These are phyloP conservation scores for Cepphus grylle DNA, from an alignment of 2,113 vertebrate species.

Conservation along the genomic window DNA sequence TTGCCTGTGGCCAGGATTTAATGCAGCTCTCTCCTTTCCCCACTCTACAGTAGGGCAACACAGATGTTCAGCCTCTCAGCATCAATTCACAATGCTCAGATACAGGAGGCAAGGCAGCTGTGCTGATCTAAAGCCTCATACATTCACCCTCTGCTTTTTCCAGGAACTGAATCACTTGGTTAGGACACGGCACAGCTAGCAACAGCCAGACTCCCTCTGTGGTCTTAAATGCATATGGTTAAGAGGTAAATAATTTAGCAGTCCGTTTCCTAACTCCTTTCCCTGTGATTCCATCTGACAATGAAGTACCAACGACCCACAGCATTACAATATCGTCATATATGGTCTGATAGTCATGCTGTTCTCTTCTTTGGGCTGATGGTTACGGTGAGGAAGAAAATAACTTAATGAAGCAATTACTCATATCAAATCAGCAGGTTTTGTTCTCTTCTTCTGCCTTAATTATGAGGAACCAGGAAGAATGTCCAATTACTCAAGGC, in stretches of 20 bases:
- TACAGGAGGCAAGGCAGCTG: not conserved
- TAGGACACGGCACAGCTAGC: not conserved
- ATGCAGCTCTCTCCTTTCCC: not conserved
- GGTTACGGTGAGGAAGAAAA: not conserved
- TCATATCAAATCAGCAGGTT: conserved; percentile 25
- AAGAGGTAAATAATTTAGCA: not conserved
- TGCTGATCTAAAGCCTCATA: not conserved
- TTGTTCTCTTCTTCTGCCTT: conserved; percentile 31
- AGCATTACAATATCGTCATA: not conserved
- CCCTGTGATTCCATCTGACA: not conserved
- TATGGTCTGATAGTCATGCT: not conserved
- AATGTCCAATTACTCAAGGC: conserved; percentile 32
- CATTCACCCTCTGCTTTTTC: not conserved
- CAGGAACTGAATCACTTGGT: not conserved
- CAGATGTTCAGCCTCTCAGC: conserved; percentile 1
- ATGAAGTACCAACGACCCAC: not conserved
- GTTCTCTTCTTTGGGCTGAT: not conserved
- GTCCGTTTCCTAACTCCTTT: not conserved
- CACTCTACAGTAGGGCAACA: not conserved
- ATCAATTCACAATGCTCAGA: not conserved
- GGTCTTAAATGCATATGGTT: not conserved
- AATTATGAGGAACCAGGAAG: conserved; percentile 41
- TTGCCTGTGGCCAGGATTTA: not conserved
- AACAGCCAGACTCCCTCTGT: not conserved
- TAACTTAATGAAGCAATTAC: conserved; percentile 39